Evolutionary conservation across 1,140 invertebrate genomes (phyloP).

Genomic region (Watersipora subatra): DNA sequence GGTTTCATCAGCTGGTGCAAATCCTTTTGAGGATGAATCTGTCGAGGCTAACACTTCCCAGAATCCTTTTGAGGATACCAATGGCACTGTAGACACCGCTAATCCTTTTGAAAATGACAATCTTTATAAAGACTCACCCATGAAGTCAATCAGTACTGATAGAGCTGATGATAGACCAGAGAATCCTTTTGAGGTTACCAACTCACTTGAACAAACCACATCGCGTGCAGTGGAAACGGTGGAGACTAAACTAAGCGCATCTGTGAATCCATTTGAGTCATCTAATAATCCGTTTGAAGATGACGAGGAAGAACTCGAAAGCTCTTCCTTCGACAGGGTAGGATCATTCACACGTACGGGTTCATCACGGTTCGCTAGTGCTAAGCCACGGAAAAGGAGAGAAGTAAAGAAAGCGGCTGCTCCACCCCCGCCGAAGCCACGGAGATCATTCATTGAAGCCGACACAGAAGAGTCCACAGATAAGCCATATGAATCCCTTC

Average conservation of each 20-base stretch:
- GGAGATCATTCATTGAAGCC: not conserved
- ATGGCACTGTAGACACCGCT: not conserved
- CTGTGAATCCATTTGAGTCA: not conserved
- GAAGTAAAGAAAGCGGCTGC: not conserved
- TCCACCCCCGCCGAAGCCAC: not conserved
- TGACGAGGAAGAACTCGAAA: not conserved
- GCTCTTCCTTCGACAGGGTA: not conserved
- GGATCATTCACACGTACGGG: not conserved
- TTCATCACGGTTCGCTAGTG: not conserved
- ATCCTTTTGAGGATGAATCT: not conserved
- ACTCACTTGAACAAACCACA: not conserved
- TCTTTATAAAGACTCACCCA: too few species aligned
- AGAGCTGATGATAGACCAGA: not conserved
- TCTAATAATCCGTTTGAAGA: not conserved
- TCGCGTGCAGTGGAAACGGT: not conserved
- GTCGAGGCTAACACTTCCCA: not conserved
- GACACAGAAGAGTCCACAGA: not conserved
- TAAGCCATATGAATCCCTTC: too few species aligned
- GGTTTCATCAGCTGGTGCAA: too few species aligned
- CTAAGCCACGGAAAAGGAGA: not conserved
- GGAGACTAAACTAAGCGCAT: not conserved
- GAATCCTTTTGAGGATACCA: not conserved
- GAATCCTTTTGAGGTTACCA: not conserved
- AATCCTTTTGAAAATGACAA: not conserved
- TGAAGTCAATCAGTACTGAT: not conserved